These are phyloP conservation scores for Oophaga sylvatica DNA, from an alignment of 2,797 vertebrate species.

Conservation along the genomic window DNA sequence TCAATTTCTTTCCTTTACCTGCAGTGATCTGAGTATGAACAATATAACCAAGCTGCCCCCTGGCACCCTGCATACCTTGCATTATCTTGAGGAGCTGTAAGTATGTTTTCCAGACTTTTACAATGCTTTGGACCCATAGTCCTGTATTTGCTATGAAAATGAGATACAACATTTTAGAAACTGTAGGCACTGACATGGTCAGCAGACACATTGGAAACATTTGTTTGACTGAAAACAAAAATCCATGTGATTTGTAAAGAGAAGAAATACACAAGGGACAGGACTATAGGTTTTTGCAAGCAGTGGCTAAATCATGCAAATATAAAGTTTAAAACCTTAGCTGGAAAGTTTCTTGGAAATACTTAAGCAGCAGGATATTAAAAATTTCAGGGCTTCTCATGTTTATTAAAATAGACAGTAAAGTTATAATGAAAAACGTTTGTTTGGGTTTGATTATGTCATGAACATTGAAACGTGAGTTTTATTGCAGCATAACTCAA, in stretches of 20 bases:
- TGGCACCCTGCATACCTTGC: conserved; percentile 79
- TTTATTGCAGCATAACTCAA: conserved; percentile 69
- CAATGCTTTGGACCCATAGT: conserved; percentile 66
- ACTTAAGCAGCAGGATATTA: conserved; percentile 83
- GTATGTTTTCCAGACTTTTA: conserved; percentile 67
- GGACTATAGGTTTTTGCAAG: conserved; percentile 73
- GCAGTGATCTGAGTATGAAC: conserved; percentile 95
- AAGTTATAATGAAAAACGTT: conserved; percentile 77
- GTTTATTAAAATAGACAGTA: conserved; percentile 79
- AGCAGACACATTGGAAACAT: conserved; percentile 74
- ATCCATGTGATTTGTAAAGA: conserved; percentile 73
- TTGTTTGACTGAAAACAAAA: conserved; percentile 66
- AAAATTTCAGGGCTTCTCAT: conserved; percentile 78
- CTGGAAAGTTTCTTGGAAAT: conserved; percentile 79
- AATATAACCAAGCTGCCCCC: conserved; percentile 85
- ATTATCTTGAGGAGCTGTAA: conserved; percentile 94
- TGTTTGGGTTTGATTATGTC: conserved; percentile 68
- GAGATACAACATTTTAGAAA: conserved; percentile 73
- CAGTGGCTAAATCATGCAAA: conserved; percentile 75
- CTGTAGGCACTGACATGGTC: conserved; percentile 73
- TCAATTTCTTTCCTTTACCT: conserved; percentile 71
- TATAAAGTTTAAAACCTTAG: conserved; percentile 76
- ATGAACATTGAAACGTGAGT: conserved; percentile 70
- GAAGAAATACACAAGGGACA: conserved; percentile 73
- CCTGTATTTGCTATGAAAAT: conserved; percentile 72